These are phyloP conservation scores for Pherbina coryleti DNA, from an alignment of 2,888 invertebrate genomes.

Conservation along the genomic window DNA sequence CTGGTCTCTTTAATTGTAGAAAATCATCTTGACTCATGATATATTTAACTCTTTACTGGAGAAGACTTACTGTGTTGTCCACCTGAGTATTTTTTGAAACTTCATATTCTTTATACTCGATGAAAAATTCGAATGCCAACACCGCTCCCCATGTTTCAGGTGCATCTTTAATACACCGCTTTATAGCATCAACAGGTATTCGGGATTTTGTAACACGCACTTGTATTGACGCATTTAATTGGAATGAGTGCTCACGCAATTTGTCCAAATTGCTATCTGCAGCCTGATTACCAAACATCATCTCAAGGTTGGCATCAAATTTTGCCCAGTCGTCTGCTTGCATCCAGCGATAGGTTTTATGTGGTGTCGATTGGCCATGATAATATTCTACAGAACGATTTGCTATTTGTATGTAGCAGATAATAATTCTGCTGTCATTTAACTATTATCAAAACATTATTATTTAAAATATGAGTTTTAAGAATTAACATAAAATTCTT, in stretches of 20 bases:
- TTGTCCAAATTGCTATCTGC: neutral
- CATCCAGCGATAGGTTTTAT: slow-evolving; percentile 30
- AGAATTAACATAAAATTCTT: neutral
- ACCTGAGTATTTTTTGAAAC: neutral
- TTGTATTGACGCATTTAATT: neutral
- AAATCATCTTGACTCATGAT: neutral
- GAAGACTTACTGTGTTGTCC: slow-evolving; percentile 4
- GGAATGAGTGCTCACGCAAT: neutral
- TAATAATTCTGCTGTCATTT: neutral
- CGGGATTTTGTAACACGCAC: neutral
- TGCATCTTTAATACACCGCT: slow-evolving; percentile 1
- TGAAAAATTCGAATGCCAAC: slow-evolving; percentile 12
- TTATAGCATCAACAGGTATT: neutral
- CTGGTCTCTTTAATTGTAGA: no score
- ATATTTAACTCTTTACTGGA: neutral
- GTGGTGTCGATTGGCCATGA: slow-evolving; percentile 11
- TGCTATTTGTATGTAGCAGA: slow-evolving; percentile 29
- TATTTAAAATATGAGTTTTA: neutral
- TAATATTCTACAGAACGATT: slow-evolving; percentile 20
- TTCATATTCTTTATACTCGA: slow-evolving; percentile 19
- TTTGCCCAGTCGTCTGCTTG: slow-evolving; percentile 19
- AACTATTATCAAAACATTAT: neutral
- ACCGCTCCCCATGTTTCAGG: neutral
- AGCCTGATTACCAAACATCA: neutral
- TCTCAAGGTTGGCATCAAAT: slow-evolving; percentile 12